Percentiles rank a stretch among this genome's conserved stretches.
phyloP scores from a whole-genome alignment of 92 coral and sea anemone genomes.

The Chrysogorgia sp. region DNA sequence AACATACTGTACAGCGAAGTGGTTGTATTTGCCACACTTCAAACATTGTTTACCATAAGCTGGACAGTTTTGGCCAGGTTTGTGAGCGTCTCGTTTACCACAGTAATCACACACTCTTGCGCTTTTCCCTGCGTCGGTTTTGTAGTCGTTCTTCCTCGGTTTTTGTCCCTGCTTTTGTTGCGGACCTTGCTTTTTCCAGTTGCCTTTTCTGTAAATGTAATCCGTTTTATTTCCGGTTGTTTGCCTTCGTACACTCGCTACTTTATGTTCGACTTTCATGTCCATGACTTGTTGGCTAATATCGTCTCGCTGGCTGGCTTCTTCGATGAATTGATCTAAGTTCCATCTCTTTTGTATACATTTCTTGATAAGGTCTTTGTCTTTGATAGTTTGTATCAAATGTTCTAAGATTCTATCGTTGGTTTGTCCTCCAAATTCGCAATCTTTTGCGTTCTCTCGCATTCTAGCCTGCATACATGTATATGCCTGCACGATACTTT shows the following conservation, averaged over 20 bases:
- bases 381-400: constrained; percentile 62
- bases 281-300: constrained; percentile 54
- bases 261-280: constrained; percentile 51
- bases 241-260: constrained; percentile 15
- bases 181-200: too few species aligned
- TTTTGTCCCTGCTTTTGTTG: too few species aligned
- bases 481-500: too few species aligned
- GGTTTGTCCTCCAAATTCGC: too few species aligned
- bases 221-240: too few species aligned
- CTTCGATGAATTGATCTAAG: constrained; percentile 39
- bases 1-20: not conserved
- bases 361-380: constrained; percentile 55
- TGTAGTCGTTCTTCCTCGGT: too few species aligned
- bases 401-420: too few species aligned
- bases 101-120: constrained; percentile 47
- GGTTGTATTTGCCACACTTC: constrained; percentile 60
- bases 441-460: too few species aligned
- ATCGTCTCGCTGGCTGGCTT: constrained; percentile 52
- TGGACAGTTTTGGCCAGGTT: too few species aligned
- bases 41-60: constrained; percentile 61
- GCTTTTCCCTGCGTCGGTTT: constrained; percentile 15
- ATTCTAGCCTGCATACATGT: too few species aligned
- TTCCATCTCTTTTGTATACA: constrained; percentile 42
- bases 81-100: constrained; percentile 60
- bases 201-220: constrained; percentile 7